These are phyloP conservation scores for Ceratina calcarata DNA, from an alignment of 1,140 invertebrate genomes.

Conservation along the genomic window DNA sequence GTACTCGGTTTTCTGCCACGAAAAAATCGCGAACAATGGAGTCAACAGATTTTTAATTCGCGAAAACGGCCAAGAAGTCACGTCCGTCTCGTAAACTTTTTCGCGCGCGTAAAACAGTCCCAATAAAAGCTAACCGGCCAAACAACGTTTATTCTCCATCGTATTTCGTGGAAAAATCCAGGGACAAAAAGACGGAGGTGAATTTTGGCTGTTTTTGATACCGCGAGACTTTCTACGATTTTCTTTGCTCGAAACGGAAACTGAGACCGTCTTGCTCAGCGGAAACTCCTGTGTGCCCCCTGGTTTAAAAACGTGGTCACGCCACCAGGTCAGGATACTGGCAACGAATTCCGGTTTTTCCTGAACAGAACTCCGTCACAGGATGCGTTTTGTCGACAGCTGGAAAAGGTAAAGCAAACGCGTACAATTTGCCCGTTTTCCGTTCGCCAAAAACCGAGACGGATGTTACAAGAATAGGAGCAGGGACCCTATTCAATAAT, in stretches of 20 bases:
- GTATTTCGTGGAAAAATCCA: too few species aligned
- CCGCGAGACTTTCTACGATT: neutral
- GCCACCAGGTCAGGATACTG: conserved; percentile 21
- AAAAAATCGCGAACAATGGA: neutral
- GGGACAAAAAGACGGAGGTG: neutral
- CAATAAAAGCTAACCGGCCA: too few species aligned
- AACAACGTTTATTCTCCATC: neutral
- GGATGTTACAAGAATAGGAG: conserved; percentile 18
- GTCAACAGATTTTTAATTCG: conserved; percentile 9
- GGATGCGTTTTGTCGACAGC: conserved; percentile 25
- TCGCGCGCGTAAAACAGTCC: too few species aligned
- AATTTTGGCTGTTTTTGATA: neutral
- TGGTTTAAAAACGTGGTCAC: conserved; percentile 17
- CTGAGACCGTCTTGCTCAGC: conserved; percentile 9
- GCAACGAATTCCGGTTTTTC: conserved; percentile 37
- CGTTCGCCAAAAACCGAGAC: conserved; percentile 19
- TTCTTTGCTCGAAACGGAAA: conserved; percentile 35
- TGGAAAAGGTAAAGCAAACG: conserved; percentile 16
- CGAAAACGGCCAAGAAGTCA: neutral
- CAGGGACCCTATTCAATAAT: conserved; percentile 5
- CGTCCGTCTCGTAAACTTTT: neutral
- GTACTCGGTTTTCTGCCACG: neutral
- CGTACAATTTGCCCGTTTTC: neutral
- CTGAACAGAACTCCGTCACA: conserved; percentile 9
- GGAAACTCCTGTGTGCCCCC: neutral